phyloP scores from a whole-genome alignment of 2,888 invertebrate genomes.

The Athalia rosae region DNA sequence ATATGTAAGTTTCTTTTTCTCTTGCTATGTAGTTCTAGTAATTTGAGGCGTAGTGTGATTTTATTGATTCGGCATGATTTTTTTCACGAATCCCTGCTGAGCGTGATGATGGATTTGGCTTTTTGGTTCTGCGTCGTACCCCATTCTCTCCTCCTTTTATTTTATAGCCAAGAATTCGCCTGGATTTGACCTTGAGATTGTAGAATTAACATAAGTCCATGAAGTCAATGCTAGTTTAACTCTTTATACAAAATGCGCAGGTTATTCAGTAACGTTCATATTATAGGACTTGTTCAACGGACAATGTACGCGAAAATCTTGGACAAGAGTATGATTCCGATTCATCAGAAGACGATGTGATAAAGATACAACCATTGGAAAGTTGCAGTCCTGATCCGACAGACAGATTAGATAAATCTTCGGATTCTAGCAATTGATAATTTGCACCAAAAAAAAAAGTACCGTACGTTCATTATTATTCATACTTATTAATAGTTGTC shows the following conservation, averaged over 20 bases:
- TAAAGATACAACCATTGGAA: slow-evolving; percentile 27
- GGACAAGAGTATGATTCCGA: slow-evolving; percentile 60
- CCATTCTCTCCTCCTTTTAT: too few relatives aligned
- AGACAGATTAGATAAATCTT: slow-evolving; percentile 24
- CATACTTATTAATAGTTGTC: neutral
- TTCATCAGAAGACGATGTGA: slow-evolving; percentile 51
- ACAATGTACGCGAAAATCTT: slow-evolving; percentile 52
- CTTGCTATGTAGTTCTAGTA: too few relatives aligned
- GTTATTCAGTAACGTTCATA: slow-evolving; percentile 20
- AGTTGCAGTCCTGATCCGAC: slow-evolving; percentile 44
- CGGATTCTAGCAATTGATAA: neutral
- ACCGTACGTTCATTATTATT: neutral
- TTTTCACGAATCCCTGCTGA: too few relatives aligned
- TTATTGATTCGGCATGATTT: too few relatives aligned
- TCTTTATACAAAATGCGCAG: slow-evolving; percentile 3
- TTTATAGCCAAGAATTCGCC: too few relatives aligned
- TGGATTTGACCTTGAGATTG: too few relatives aligned
- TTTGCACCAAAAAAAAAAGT: neutral
- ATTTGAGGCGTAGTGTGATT: too few relatives aligned
- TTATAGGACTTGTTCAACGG: slow-evolving; percentile 47
- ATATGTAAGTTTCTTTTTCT: slow-evolving; percentile 12
- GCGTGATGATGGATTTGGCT: too few relatives aligned
- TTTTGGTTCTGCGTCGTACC: too few relatives aligned
- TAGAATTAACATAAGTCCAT: too few relatives aligned
- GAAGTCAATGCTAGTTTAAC: slow-evolving; percentile 9